A percentile compares a stretch with the other conserved stretches of the same genome.
These are phyloP conservation scores for Macaria notata DNA, from an alignment of 2,888 invertebrate species.

Conservation along the genomic window DNA sequence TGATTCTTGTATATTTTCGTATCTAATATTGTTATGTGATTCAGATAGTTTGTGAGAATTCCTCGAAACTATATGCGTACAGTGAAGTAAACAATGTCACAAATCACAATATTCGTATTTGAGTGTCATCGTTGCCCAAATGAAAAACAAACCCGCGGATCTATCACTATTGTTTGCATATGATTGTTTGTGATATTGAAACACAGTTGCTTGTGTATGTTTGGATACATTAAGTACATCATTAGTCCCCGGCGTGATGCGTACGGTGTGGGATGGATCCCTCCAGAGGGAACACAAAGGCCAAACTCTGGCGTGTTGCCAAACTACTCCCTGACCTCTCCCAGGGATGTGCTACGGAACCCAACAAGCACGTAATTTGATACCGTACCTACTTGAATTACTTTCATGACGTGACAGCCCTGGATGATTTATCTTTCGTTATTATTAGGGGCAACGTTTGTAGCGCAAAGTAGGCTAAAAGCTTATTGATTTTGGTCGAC, in stretches of 20 bases:
- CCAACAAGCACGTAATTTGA: conserved; percentile 11
- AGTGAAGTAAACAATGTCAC: too few species aligned
- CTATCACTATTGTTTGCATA: too few species aligned
- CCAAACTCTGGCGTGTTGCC: conserved; percentile 35
- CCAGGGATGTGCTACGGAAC: conserved; percentile 5
- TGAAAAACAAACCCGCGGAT: too few species aligned
- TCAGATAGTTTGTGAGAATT: too few species aligned
- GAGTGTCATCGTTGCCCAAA: too few species aligned
- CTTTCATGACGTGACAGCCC: conserved; percentile 7
- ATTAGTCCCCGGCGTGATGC: conserved; percentile 11
- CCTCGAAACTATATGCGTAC: too few species aligned
- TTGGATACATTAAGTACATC: conserved; percentile 4
- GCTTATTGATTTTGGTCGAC: too few species aligned
- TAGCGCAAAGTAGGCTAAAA: too few species aligned
- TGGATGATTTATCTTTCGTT: conserved; percentile 1
- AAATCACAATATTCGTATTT: too few species aligned
- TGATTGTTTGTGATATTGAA: too few species aligned
- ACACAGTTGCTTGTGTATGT: neutral
- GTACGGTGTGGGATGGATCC: conserved; percentile 12
- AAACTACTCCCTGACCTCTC: conserved; percentile 31
- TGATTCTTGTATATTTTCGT: too few species aligned
- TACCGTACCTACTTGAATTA: conserved; percentile 5
- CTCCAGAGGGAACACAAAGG: conserved; percentile 31
- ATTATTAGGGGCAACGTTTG: neutral
- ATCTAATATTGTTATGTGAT: too few species aligned